phyloP scores from a whole-genome alignment of 2,113 vertebrate genomes.

The Brevimyrus niger region DNA sequence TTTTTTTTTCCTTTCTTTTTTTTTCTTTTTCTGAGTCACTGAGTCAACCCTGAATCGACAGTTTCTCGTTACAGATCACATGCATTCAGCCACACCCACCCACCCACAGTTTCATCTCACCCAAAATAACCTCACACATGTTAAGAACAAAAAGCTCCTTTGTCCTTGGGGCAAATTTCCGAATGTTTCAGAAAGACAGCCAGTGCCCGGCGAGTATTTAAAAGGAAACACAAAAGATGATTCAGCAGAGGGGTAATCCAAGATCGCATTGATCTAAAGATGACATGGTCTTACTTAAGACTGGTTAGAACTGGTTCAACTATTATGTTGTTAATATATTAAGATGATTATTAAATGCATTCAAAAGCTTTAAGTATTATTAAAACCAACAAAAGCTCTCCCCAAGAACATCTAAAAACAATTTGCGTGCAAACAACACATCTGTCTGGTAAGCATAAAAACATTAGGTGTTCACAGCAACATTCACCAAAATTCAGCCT shows the following conservation, averaged over 20 bases:
- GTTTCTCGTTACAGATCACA: neutral
- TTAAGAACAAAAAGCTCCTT: neutral
- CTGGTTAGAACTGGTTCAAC: neutral
- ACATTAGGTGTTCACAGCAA: neutral
- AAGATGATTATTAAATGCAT: neutral
- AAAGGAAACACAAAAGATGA: neutral
- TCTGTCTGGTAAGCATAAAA: neutral
- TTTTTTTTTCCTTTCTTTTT: no score
- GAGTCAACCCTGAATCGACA: neutral
- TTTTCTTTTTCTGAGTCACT: no score
- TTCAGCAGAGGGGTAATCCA: neutral
- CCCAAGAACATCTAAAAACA: constrained; percentile 2
- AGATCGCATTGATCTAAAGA: neutral
- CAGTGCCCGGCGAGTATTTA: neutral
- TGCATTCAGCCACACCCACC: neutral
- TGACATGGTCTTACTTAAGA: neutral
- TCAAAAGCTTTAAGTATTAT: neutral
- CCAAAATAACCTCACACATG: neutral
- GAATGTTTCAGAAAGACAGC: neutral
- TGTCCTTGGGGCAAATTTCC: neutral
- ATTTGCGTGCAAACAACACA: constrained; percentile 3
- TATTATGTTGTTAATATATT: neutral
- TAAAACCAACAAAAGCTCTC: neutral
- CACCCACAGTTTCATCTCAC: neutral
- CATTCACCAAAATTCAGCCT: neutral